Percentiles rank a stretch among this genome's conserved stretches.
Evolutionary conservation across 2,888 invertebrate genomes (phyloP).

Genomic region (Drosophila hamatofila): DNA sequence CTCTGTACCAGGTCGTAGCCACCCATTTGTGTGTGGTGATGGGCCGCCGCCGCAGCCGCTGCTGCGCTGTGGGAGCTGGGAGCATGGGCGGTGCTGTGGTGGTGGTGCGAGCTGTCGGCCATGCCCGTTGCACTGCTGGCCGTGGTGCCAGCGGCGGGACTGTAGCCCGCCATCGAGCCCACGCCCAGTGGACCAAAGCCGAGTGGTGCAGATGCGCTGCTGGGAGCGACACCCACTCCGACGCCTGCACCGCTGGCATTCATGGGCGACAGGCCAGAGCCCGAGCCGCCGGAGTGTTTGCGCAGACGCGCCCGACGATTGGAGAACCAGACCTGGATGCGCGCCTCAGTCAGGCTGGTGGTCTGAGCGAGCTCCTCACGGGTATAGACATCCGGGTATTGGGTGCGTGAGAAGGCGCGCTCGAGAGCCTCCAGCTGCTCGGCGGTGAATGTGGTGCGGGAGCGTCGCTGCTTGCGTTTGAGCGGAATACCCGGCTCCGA

Average conservation of each 20-base stretch:
- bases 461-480: constrained; percentile 95
- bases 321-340: constrained; percentile 99
- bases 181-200: constrained; percentile 83
- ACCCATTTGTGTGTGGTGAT: constrained; percentile 83
- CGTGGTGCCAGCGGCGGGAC: constrained; percentile 82
- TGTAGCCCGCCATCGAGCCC: constrained; percentile 84
- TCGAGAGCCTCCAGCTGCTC: constrained; percentile 96
- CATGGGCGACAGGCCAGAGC: constrained; percentile 78
- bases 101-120: constrained; percentile 77
- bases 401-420: constrained; percentile 94
- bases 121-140: constrained; percentile 74
- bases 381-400: constrained; percentile 98
- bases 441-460: constrained; percentile 96
- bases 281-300: constrained; percentile 88
- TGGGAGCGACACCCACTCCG: constrained; percentile 52
- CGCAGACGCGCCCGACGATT: constrained; percentile 97
- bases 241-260: constrained; percentile 55
- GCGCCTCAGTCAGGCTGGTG: constrained; percentile 94
- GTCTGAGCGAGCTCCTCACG: constrained; percentile 96
- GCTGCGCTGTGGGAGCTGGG: constrained; percentile 79
- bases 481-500: constrained; percentile 96
- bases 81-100: constrained; percentile 72
- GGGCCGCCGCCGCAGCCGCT: constrained; percentile 81
- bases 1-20: constrained; percentile 83
- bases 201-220: constrained; percentile 69